Base-by-base conservation (phyloP, 2,888 invertebrate genomes). In the Nomada fabriciana region DNA sequence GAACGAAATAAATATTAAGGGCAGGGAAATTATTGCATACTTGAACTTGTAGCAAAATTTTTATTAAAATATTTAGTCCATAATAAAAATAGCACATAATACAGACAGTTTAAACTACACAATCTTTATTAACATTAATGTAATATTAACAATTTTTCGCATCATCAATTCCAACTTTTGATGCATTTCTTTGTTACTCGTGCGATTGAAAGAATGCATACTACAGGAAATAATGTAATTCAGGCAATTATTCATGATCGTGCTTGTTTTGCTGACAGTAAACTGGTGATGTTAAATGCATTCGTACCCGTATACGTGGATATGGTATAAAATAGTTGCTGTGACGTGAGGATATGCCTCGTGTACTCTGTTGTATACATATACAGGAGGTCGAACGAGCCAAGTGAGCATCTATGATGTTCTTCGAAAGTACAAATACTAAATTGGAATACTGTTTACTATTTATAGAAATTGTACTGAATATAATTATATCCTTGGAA, bases 351-450 rank as follows among this genome's bases (percentile, higher is more conserved):
- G 61, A 74, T 75, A 80, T 69, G 64, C 67, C 60, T 64, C 64
- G 83, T 60, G 67, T 70, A 67, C 36, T 55, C 59, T 36, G 68
- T 67, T 63, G 71, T 63, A 36, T 7, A 36, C 36, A 36, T 36
- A 36, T 75, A 86, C 65, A 76, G 80, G 74, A 85, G 86, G 74
- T 80, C 76, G 80, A 64, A 53, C 60, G 36, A 71, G 29, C 74
- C 80, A 73, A 71, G 57, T 50, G 42, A 72, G 65, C 59, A 50
- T 29, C 55, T 65, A 52, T 55, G 60, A 10, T 18, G 36, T 76
- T n/a, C 13, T 23, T n/a, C 15, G 23, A 23, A 36, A n/a, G 11
- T 29, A 53, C 25, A 43, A n/a, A 76, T 20, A 20, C n/a, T 20
- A 42, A 23, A 18, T 4, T 5, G 23, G 20, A 25, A 50, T 43